Evolutionary conservation across 1,140 invertebrate genomes (phyloP).

Genomic region (Scaptomyza montana): DNA sequence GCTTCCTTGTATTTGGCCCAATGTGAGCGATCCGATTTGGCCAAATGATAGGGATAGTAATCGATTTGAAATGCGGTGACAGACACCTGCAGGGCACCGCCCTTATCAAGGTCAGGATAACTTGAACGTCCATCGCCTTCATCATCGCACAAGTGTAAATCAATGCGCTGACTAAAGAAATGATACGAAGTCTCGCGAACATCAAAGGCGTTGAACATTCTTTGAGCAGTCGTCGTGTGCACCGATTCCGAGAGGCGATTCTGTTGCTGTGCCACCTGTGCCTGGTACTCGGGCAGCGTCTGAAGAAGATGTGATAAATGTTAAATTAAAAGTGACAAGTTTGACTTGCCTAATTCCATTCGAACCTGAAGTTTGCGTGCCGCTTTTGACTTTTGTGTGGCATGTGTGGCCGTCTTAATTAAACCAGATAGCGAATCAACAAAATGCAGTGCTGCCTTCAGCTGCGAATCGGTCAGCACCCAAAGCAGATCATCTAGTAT

Average conservation of each 20-base stretch:
- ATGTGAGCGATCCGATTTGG: conserved; percentile 92
- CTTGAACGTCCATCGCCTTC: conserved; percentile 92
- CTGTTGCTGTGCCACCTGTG: conserved; percentile 88
- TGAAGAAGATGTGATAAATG: conserved; percentile 62
- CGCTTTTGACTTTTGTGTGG: conserved; percentile 94
- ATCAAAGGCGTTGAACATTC: conserved; percentile 94
- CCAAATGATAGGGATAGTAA: conserved; percentile 98
- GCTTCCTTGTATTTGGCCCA: conserved; percentile 91
- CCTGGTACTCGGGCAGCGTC: conserved; percentile 92
- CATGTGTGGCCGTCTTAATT: conserved; percentile 92
- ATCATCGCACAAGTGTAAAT: conserved; percentile 99
- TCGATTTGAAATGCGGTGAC: conserved; percentile 95
- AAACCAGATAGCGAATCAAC: conserved; percentile 94
- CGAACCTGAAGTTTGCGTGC: conserved; percentile 93
- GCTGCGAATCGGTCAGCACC: conserved; percentile 98
- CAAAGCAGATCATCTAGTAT: conserved; percentile 98
- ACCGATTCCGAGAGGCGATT: conserved; percentile 85
- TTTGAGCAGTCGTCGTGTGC: conserved; percentile 85
- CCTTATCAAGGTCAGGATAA: conserved; percentile 93
- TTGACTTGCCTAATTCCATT: neutral
- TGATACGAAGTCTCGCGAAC: conserved; percentile 99
- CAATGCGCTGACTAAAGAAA: conserved; percentile 95
- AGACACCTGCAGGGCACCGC: conserved; percentile 97
- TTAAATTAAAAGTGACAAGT: neutral
- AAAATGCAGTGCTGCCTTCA: conserved; percentile 97